Conservation (phyloP, 2,113 vertebrate genomes). For the Pionites leucogaster region DNA sequence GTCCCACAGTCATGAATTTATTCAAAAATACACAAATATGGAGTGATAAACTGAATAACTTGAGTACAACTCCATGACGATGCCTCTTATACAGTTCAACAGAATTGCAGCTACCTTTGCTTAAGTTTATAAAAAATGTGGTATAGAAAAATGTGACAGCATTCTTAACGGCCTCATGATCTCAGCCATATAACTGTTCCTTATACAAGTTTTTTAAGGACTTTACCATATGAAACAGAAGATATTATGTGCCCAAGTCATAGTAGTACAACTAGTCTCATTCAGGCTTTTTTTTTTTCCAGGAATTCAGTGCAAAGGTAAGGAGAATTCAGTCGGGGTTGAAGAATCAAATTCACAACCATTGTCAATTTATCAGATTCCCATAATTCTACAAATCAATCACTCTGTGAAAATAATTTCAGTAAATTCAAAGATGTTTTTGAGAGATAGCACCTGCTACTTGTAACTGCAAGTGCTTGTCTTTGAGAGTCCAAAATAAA, state of each 20-base stretch:
- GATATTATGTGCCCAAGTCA: not conserved
- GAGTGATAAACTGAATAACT: not conserved
- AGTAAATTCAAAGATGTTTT: not conserved
- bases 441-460: not conserved
- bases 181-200: not conserved
- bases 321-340: not conserved
- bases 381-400: not conserved
- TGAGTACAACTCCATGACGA: not conserved
- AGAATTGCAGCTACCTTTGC: not conserved
- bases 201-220: not conserved
- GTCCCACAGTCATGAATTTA: not conserved
- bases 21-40: not conserved
- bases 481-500: not conserved
- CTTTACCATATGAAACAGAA: not conserved
- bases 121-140: not conserved
- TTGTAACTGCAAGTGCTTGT: not conserved
- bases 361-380: not conserved
- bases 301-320: not conserved
- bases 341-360: not conserved
- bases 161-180: not conserved
- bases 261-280: not conserved
- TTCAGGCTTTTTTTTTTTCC: not conserved
- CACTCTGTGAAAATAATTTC: not conserved
- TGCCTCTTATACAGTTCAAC: fast-evolving
- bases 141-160: not conserved